phyloP scores from a whole-genome alignment of 2,888 invertebrate species.

The Scaptomyza reducta region DNA sequence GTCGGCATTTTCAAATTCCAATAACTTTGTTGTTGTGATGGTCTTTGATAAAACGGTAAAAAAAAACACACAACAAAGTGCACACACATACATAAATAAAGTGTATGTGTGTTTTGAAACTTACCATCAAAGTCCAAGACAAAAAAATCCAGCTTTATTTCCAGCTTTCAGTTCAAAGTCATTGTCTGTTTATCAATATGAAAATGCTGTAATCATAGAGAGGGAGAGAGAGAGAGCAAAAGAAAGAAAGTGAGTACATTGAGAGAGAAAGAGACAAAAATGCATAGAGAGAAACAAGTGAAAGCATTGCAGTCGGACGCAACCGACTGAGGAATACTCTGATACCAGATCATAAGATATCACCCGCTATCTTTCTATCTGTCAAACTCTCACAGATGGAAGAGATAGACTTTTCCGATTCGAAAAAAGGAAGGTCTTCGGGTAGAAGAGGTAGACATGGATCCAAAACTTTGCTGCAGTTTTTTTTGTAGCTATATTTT shows the following conservation, averaged over 20 bases:
- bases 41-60: conserved; percentile 52
- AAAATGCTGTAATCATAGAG: conserved; percentile 46
- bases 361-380: too few relatives aligned
- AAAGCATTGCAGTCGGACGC: too few relatives aligned
- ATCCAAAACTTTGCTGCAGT: too few relatives aligned
- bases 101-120: conserved; percentile 14
- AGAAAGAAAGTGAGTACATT: neutral
- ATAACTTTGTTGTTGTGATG: conserved; percentile 52
- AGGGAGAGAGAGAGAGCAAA: conserved; percentile 16
- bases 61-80: conserved; percentile 25
- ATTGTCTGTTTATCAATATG: conserved; percentile 46
- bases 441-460: too few relatives aligned
- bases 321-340: too few relatives aligned
- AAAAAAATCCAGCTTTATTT: conserved; percentile 13
- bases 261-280: neutral
- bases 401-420: too few relatives aligned
- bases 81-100: neutral
- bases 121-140: conserved; percentile 42
- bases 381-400: too few relatives aligned
- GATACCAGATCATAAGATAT: too few relatives aligned
- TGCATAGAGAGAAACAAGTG: too few relatives aligned
- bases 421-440: too few relatives aligned
- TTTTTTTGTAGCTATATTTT: too few relatives aligned
- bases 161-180: conserved; percentile 18
- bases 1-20: conserved; percentile 70